Evolutionary conservation across 1,140 invertebrate species (phyloP).

Genomic region (Drosophila sproati): DNA sequence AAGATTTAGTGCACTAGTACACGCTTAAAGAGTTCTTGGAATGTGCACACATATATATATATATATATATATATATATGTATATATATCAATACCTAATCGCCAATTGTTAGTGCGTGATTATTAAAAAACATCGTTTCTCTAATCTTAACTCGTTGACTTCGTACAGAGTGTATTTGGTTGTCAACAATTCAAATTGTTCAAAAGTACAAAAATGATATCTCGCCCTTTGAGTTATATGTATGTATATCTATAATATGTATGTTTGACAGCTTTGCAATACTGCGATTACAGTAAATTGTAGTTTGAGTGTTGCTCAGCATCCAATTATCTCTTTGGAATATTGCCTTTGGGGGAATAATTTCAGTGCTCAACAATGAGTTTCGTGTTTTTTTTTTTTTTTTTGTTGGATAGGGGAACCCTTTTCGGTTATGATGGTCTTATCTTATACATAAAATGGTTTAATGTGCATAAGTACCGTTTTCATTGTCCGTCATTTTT

Average conservation of each 20-base stretch:
- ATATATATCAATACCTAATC: constrained; percentile 13
- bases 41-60: not conserved
- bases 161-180: no score
- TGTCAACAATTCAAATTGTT: no score
- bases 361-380: no score
- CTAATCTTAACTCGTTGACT: no score
- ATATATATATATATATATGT: no score
- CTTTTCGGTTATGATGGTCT: not conserved
- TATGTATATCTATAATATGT: no score
- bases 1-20: constrained; percentile 4
- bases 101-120: constrained; percentile 10
- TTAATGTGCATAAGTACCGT: constrained; percentile 52
- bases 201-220: no score
- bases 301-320: no score
- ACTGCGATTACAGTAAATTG: no score
- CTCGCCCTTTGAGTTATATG: no score
- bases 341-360: not conserved
- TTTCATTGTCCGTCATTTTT: constrained; percentile 64
- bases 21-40: constrained; percentile 18
- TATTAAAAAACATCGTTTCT: no score
- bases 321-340: not conserved
- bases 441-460: not conserved
- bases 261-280: no score
- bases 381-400: not conserved
- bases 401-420: not conserved